Conservation (phyloP, 2,797 vertebrate species). For the Phyllotis vaccarum region DNA sequence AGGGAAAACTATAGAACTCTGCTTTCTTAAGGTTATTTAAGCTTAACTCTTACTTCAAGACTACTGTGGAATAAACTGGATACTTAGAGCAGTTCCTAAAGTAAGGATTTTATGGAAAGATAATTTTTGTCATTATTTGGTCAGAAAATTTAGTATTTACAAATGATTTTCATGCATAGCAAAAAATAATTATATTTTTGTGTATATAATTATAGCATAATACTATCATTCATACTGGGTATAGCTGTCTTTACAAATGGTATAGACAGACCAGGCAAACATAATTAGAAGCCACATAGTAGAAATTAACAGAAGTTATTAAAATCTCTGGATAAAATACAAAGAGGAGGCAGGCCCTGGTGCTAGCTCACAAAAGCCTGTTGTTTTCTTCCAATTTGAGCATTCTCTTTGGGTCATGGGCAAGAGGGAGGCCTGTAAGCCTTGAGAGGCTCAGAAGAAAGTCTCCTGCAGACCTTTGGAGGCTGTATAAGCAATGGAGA, state of each 20-base stretch:
- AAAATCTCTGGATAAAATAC: neutral
- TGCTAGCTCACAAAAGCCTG: neutral
- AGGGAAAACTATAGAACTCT: neutral
- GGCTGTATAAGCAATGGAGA: neutral
- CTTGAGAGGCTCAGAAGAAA: neutral
- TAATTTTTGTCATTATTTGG: neutral
- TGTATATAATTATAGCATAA: neutral
- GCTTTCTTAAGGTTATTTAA: neutral
- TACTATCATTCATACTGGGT: neutral
- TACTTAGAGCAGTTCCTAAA: neutral
- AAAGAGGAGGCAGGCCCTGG: neutral
- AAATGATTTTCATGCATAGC: neutral
- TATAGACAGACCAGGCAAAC: neutral
- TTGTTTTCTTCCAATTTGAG: slow-evolving; percentile 1
- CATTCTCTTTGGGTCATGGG: neutral
- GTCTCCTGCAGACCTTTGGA: too few species aligned
- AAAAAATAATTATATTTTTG: slow-evolving; percentile 8
- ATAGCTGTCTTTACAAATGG: neutral
- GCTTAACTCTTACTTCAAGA: slow-evolving; percentile 3
- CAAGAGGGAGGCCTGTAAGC: neutral
- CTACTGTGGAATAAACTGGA: neutral
- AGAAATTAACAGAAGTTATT: slow-evolving; percentile 9
- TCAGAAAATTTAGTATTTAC: neutral
- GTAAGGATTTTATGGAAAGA: slow-evolving; percentile 10
- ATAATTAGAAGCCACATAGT: slow-evolving; percentile 25